phyloP scores from a whole-genome alignment of 2,888 invertebrate genomes.

The Nemapogon koenigi region DNA sequence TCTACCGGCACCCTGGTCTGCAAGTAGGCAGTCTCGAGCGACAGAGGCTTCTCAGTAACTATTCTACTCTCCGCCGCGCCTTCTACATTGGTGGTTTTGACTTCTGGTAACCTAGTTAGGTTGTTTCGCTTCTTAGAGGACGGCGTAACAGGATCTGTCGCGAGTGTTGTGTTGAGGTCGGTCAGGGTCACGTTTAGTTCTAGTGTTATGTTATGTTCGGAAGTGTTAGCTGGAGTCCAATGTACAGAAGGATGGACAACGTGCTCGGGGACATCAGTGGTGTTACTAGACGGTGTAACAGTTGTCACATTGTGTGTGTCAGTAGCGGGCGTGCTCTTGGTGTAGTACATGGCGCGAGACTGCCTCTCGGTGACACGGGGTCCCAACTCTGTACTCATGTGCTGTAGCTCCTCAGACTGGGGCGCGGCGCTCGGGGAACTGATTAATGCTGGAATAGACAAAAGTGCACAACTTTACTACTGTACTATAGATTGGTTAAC shows the following conservation, averaged over 20 bases:
- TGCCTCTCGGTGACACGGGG: constrained; percentile 31
- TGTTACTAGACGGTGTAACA: no score
- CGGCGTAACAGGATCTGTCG: constrained; percentile 18
- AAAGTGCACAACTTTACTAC: constrained; percentile 13
- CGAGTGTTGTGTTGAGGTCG: constrained; percentile 19
- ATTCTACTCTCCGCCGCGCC: constrained; percentile 43
- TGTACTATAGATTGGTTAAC: constrained; percentile 3
- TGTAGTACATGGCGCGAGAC: constrained; percentile 46
- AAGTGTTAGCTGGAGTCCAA: constrained; percentile 36
- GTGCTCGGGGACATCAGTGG: constrained; percentile 22
- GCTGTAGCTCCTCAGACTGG: constrained; percentile 38
- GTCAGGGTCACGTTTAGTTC: not conserved
- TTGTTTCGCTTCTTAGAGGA: constrained; percentile 36
- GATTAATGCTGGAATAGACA: constrained; percentile 38
- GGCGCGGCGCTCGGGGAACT: constrained; percentile 35
- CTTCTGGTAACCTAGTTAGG: constrained; percentile 26
- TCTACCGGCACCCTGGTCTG: constrained; percentile 52
- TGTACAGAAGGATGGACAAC: constrained; percentile 27
- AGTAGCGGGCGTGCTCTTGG: constrained; percentile 31
- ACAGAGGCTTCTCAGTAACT: constrained; percentile 51
- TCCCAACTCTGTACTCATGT: constrained; percentile 29
- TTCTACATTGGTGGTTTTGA: constrained; percentile 28
- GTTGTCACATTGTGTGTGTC: constrained; percentile 17
- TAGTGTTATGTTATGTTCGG: constrained; percentile 16
- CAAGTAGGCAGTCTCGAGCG: constrained; percentile 45